A percentile compares a stretch with the other conserved stretches of the same genome.
Conservation (phyloP, 64 coral and sea anemone genomes). For the Dendrophyllia cribrosa region DNA sequence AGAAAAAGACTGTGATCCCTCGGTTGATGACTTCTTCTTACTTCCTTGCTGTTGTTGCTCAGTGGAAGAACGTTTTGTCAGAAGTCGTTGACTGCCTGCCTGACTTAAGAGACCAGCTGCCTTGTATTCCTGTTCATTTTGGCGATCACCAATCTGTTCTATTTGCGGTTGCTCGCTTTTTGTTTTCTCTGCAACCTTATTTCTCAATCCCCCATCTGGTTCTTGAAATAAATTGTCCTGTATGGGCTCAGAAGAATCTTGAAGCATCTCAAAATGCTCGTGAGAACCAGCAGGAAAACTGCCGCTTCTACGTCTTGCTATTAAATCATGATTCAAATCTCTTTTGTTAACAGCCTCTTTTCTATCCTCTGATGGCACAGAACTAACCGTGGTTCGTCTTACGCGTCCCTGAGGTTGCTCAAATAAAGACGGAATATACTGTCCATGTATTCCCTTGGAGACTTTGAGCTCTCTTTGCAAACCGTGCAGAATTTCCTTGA, state of each 20-base stretch:
- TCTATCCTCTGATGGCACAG: slow-evolving; percentile 61
- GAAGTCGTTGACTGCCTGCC: not conserved
- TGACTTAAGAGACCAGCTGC: not conserved
- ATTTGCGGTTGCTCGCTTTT: not conserved
- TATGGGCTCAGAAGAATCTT: not conserved
- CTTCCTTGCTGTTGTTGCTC: not conserved
- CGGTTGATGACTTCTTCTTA: not conserved
- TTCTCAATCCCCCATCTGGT: not conserved
- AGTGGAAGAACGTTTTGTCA: not conserved
- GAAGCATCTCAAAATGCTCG: not conserved
- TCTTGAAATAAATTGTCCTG: not conserved
- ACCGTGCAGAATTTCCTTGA: slow-evolving; percentile 75
- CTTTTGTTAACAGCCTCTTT: not conserved
- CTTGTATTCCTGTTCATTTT: not conserved
- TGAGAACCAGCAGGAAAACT: not conserved
- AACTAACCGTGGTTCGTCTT: slow-evolving; percentile 42
- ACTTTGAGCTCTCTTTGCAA: slow-evolving; percentile 68
- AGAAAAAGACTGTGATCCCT: not conserved
- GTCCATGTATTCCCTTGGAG: slow-evolving; percentile 43
- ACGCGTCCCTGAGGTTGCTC: slow-evolving; percentile 34
- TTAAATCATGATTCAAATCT: not conserved
- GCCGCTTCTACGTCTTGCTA: not conserved
- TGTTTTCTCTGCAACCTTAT: not conserved
- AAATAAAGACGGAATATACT: slow-evolving; percentile 70
- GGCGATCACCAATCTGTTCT: not conserved